A percentile compares a stretch with the other conserved stretches of the same genome.
These are phyloP conservation scores for Zele albiditarsus DNA, from an alignment of 2,888 invertebrate species.

Conservation along the genomic window DNA sequence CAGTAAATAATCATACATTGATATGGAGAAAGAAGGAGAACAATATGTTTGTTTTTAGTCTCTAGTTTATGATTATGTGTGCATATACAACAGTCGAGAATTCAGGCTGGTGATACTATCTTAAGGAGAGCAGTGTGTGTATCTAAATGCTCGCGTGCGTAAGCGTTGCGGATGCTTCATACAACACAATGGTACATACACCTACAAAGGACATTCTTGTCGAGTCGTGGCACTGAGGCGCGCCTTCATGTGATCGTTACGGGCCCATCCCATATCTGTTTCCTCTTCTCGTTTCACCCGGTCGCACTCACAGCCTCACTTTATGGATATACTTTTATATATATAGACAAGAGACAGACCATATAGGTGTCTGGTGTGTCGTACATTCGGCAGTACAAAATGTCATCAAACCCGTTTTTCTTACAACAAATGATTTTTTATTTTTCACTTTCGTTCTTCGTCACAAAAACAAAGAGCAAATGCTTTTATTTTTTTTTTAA, in stretches of 20 bases:
- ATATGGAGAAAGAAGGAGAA: background rate
- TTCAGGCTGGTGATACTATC: background rate
- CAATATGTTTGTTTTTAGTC: background rate
- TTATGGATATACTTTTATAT: background rate
- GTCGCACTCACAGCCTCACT: background rate
- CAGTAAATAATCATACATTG: background rate
- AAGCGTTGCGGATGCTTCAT: conserved; percentile 50
- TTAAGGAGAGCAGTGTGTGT: background rate
- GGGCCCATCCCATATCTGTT: conserved; percentile 36
- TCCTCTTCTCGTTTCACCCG: conserved; percentile 27
- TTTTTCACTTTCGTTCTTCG: too few species aligned
- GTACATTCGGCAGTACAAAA: background rate
- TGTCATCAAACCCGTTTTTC: background rate
- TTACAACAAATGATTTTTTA: background rate
- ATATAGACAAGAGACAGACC: too few species aligned
- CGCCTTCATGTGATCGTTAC: conserved; percentile 45
- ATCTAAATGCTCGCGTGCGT: conserved; percentile 48
- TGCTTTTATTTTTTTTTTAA: background rate
- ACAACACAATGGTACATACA: conserved; percentile 49
- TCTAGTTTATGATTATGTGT: background rate
- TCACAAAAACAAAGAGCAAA: background rate
- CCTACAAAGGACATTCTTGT: conserved; percentile 56
- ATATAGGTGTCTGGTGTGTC: background rate
- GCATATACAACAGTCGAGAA: background rate
- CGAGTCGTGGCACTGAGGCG: conserved; percentile 52